These are phyloP conservation scores for Pseudorhiza aurosa DNA, from an alignment of 30 jellyfish, hydroid and myxozoan genomes.

Conservation along the genomic window DNA sequence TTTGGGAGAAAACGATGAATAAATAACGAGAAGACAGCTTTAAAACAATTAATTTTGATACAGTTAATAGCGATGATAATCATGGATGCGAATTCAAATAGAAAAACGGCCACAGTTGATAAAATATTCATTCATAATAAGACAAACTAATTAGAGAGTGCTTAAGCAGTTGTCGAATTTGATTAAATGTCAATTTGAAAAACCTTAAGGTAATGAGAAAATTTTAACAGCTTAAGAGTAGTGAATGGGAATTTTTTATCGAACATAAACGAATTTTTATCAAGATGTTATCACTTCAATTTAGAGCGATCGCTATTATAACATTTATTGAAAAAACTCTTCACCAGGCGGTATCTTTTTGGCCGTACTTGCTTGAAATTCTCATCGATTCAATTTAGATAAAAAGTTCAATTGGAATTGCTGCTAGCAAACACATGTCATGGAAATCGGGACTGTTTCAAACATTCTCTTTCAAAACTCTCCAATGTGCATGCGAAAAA, in stretches of 20 bases:
- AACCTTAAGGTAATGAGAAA: not conserved
- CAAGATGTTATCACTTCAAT: not conserved
- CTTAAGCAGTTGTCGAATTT: not conserved
- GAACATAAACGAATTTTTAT: not conserved
- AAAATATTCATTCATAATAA: conserved; percentile 11
- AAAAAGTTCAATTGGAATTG: not conserved
- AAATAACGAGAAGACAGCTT: not conserved
- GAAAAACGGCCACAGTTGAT: conserved; percentile 1
- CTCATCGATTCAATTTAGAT: not conserved
- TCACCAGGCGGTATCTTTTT: conserved; percentile 4
- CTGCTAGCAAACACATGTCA: not conserved
- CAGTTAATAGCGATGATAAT: conserved; percentile 5
- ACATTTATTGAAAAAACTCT: not conserved
- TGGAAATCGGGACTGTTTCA: no score
- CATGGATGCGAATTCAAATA: not conserved
- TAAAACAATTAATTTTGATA: conserved; percentile 15
- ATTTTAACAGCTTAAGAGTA: conserved; percentile 4
- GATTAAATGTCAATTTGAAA: not conserved
- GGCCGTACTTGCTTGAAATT: not conserved
- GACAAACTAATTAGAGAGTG: conserved; percentile 13
- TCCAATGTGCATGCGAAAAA: no score
- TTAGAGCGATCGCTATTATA: not conserved
- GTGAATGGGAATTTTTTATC: not conserved
- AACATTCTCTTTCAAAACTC: no score
- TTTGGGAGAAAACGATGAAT: no score